Percentiles rank a stretch among this genome's conserved stretches.
phyloP scores from a whole-genome alignment of 2,797 vertebrate species.

The Clarias platycephalus region DNA sequence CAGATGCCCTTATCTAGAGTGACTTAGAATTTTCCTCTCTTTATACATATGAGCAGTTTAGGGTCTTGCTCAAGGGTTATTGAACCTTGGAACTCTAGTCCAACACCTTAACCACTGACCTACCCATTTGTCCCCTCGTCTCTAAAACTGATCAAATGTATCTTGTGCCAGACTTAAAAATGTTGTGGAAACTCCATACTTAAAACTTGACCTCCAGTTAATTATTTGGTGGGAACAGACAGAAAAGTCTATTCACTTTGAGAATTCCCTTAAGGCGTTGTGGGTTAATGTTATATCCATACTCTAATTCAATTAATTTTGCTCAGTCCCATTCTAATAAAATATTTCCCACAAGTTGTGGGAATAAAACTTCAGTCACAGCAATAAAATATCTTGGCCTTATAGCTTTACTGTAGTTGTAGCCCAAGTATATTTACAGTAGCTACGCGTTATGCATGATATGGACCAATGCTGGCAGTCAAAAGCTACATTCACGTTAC shows the following conservation, averaged over 20 bases:
- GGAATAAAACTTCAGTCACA: background rate
- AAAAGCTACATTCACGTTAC: too few species aligned
- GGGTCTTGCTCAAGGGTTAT: too few species aligned
- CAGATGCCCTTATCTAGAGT: too few species aligned
- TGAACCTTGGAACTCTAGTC: too few species aligned
- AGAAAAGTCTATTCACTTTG: background rate
- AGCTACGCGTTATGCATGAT: too few species aligned
- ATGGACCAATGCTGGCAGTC: background rate
- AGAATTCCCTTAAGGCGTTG: background rate
- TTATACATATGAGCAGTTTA: too few species aligned
- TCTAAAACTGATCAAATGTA: background rate
- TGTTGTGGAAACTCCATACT: background rate
- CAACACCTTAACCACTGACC: too few species aligned
- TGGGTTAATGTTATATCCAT: background rate
- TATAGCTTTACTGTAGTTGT: background rate
- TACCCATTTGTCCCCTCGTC: too few species aligned
- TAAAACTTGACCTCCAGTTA: slow-evolving; percentile 11
- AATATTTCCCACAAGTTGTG: background rate
- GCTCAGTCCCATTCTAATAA: background rate
- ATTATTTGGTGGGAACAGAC: background rate
- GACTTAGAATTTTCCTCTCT: too few species aligned
- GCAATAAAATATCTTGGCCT: background rate
- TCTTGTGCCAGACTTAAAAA: background rate
- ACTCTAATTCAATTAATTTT: background rate
- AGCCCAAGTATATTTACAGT: background rate